These are phyloP conservation scores for Lasioglossum oenotherae DNA, from an alignment of 2,888 invertebrate genomes.

Conservation along the genomic window DNA sequence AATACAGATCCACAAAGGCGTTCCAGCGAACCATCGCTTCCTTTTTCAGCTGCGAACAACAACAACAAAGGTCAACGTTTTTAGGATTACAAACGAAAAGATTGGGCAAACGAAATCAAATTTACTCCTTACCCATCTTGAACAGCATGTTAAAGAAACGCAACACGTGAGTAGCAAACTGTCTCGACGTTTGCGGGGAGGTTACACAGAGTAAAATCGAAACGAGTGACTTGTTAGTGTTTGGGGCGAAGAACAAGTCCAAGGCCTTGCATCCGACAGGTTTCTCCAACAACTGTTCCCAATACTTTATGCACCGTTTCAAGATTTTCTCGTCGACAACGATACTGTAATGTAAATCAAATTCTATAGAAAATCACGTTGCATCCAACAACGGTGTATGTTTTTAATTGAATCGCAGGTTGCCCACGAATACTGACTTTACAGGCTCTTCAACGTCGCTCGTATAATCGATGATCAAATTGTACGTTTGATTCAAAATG, in stretches of 20 bases:
- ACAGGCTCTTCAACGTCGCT: conserved; percentile 79
- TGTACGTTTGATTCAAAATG: conserved; percentile 89
- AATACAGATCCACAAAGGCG: conserved; percentile 89
- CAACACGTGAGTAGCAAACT: conserved; percentile 91
- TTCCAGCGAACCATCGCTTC: conserved; percentile 85
- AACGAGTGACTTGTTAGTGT: conserved; percentile 89
- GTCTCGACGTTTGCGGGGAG: conserved; percentile 88
- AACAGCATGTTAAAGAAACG: conserved; percentile 92
- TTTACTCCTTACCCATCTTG: conserved; percentile 86
- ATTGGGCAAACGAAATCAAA: neutral
- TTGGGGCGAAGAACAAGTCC: conserved; percentile 91
- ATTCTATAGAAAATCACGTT: neutral
- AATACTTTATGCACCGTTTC: conserved; percentile 91
- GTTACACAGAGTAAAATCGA: conserved; percentile 93
- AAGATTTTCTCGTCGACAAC: conserved; percentile 87
- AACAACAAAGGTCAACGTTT: neutral
- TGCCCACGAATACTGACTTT: conserved; percentile 72
- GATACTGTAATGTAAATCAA: conserved; percentile 71
- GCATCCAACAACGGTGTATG: neutral
- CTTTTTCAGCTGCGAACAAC: conserved; percentile 47
- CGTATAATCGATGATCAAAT: conserved; percentile 88
- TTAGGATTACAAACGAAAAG: neutral
- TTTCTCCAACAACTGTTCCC: conserved; percentile 94
- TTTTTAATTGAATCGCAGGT: neutral
- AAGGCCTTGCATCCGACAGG: conserved; percentile 92